Evolutionary conservation across 2,113 vertebrate species (phyloP), one percentile per base, ranked within the genome.

Genomic region (Engystomops pustulosus): DNA sequence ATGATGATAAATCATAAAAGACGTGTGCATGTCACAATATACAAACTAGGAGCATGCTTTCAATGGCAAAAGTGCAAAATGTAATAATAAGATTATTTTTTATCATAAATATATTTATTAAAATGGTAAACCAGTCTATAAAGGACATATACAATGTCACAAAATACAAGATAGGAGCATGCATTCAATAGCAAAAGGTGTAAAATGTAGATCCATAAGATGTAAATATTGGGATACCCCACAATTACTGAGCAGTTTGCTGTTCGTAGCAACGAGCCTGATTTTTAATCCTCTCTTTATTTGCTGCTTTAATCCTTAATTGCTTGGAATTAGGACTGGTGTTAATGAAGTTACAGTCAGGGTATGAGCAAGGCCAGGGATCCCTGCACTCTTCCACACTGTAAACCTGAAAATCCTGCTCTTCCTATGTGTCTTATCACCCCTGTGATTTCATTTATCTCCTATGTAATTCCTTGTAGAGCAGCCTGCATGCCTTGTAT

Each of bases 251-350:
- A n/a, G 51, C 18, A 4, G 20, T 18, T 80, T 68, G 15, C 80
- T 45, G 69, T 60, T 23, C 36, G 69, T 74, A 74, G 53, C 69
- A 83, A n/a, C n/a, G 53, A 75, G 36, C 14, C 51, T 17, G 71
- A 47, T 83, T 27, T 79, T 83, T 76, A 76, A 76, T 51, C 81
- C 81, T 25, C 71, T 83, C 71, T 83, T 74, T n/a, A n/a, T n/a
- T n/a, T n/a, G n/a, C n/a, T n/a, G n/a, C n/a, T n/a, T n/a, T 76
- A 83, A 83, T 75, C 81, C 70, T 72, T 83, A 83, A 83, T 83
- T 83, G 81, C 55, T 55, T 27, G 69, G 81, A n/a, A 60, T 71
- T 71, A 82, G 68, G n/a, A 18, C n/a, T 41, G n/a, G 65, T 69
- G 38, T 32, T 49, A 76, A 83, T 76, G 70, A 76, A 76, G 81